These are phyloP conservation scores for Epistrophella euchroma DNA, from an alignment of 2,888 invertebrate species.

Conservation along the genomic window DNA sequence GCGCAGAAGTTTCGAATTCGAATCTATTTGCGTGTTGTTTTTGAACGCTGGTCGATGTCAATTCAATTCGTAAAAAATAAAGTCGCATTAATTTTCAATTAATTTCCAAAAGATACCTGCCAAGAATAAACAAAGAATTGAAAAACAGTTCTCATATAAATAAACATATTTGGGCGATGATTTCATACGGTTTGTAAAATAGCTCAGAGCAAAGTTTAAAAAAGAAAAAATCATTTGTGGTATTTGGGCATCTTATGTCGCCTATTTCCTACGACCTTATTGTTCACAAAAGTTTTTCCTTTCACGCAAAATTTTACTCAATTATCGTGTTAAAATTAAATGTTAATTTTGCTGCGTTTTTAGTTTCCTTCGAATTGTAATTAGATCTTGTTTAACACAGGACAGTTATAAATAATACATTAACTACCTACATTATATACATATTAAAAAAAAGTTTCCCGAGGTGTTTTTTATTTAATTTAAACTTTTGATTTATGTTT, in stretches of 20 bases:
- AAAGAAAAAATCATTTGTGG: slow-evolving; percentile 57
- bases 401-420: slow-evolving; percentile 12
- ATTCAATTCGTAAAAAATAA: neutral
- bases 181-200: slow-evolving; percentile 75
- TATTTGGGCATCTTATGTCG: slow-evolving; percentile 65
- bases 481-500: slow-evolving; percentile 59
- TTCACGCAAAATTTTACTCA: slow-evolving; percentile 34
- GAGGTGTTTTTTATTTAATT: slow-evolving; percentile 51
- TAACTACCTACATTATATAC: neutral
- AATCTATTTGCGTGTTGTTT: neutral
- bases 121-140: neutral
- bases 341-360: slow-evolving; percentile 52
- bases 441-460: slow-evolving; percentile 32
- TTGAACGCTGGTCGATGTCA: neutral
- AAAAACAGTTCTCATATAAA: slow-evolving; percentile 2
- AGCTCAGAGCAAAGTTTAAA: slow-evolving; percentile 54
- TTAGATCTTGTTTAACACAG: slow-evolving; percentile 54
- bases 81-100: neutral
- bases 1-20: neutral
- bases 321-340: slow-evolving; percentile 59
- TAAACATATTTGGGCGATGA: slow-evolving; percentile 69
- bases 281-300: slow-evolving; percentile 50
- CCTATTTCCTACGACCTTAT: slow-evolving; percentile 18
- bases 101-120: neutral
- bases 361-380: slow-evolving; percentile 65